Evolutionary conservation across 2,113 vertebrate species (phyloP).

Genomic region (Macquaria ambigua): DNA sequence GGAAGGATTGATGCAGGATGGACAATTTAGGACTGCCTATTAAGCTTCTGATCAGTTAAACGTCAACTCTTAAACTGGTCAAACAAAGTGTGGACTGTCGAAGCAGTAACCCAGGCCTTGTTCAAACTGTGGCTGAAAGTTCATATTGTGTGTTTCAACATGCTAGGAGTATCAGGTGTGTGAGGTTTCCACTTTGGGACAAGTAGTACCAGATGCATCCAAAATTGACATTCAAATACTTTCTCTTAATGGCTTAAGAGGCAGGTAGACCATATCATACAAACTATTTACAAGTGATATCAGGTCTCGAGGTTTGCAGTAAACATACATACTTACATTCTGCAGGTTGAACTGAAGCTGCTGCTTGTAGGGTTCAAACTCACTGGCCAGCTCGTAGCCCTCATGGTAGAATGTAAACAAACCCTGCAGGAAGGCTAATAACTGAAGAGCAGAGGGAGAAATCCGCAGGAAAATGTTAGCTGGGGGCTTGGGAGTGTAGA

Average conservation of each 20-base stretch:
- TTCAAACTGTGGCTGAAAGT: too few relatives aligned
- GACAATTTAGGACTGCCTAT: not conserved
- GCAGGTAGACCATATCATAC: not conserved
- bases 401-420: conserved; percentile 99
- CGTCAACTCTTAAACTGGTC: not conserved
- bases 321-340: conserved; percentile 88
- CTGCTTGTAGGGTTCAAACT: conserved; percentile 97
- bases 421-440: conserved; percentile 97
- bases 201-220: not conserved
- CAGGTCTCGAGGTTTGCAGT: not conserved
- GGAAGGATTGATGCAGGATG: not conserved
- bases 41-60: not conserved
- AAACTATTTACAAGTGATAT: not conserved
- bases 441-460: conserved; percentile 82
- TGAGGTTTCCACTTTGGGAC: not conserved
- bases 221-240: not conserved
- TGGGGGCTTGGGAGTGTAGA: conserved; percentile 1
- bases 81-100: not conserved
- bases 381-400: conserved; percentile 96
- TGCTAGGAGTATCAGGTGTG: not conserved
- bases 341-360: conserved; percentile 98
- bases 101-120: not conserved
- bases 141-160: conserved; percentile 9
- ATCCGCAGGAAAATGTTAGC: conserved; percentile 25
- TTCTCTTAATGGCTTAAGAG: not conserved